Evolutionary conservation across 2,113 vertebrate genomes (phyloP), one percentile per base, ranked within the genome.

Genomic region (Gavia stellata): DNA sequence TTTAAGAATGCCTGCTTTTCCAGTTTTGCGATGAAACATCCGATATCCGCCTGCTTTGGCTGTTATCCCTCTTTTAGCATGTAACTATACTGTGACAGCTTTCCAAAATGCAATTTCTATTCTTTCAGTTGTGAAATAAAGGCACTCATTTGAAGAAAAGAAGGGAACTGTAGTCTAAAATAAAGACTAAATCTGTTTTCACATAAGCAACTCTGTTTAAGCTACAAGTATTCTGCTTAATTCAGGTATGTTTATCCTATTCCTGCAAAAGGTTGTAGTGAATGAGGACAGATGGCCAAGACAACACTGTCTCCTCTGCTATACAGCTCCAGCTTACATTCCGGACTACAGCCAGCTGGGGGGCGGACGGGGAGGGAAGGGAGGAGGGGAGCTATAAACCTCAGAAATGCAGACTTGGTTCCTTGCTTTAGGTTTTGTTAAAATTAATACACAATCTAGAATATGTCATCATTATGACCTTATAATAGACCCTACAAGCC

Each of bases 1-100:
- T 12, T 67, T 24, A 65, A 83, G 62, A 93, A 85, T 34, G 53
- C 52, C 75, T 92, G 92, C 38, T 94, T 91, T 94, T 95, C 91
- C 78, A 94, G 73, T 87, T 93, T n/a, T 42, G 40, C 6, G 7
- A 92, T 77, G 40, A 82, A 91, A 77, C 81, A 95, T 74, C 87
- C 62, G 87, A 70, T 94, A 96, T 4, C 77, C 29, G 6, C 81
- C 62, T 80, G 80, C 66, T 49, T 81, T 92, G 90, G 90, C 92
- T 74, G 65, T 86, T 61, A 81, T 79, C 90, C 63, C 25, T 88
- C 75, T 77, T 93, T 90, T 56, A 93, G 68, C 91, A 79, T 4
- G 4, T 33, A 93, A 44, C 61, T 28, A 23, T 5, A 62, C 36
- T 5, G 0, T 14, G 28, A 73, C 1, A 82, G 36, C 82, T 91